Evolutionary conservation across 2,797 vertebrate genomes (phyloP), one percentile per base, ranked within the genome.

Genomic region (Psittacula echo): DNA sequence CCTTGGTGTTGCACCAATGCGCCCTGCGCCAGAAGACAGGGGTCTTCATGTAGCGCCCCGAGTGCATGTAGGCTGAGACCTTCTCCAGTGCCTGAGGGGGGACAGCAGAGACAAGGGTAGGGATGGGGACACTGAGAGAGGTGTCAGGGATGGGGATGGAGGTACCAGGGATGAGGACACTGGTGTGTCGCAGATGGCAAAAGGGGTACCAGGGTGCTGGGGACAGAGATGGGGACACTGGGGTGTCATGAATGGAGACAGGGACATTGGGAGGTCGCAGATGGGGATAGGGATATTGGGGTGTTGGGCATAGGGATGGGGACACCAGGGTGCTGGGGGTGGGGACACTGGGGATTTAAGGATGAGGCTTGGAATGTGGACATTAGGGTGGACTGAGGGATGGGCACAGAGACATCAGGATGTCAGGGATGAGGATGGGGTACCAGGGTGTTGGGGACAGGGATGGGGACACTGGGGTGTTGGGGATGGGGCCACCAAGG

Each of bases 381-480:
- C 45, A n/a, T 18, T 6, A 8, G 23, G 37, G 47, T 34, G 48
- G 37, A 37, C 37, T 19, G 1, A 2, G 23, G 23, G 15, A 13
- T 12, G 39, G 39, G 45, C 29, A 17, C 8, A 9, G 20, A 13
- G 10, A 11, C 51, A 16, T 8, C 6, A 11, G 37, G 18, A 13
- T 15, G 18, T 3, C 3, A 2, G 19, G 18, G 32, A 34, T 30
- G 12, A 48, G 22, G 10, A 41, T 21, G 9, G 32, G 1, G 8
- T 11, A 56, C 7, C 2, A 2, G 5, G 8, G 23, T 5, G 17
- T 2, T 9, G 2, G 13, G 62, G 16, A 45, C 16, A 20, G 44
- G 24, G 19, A 13, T 12, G 23, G 24, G 10, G 16, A 27, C 9
- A 30, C 1, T 2, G 0, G 13, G 7, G 11, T 14, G 5, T 9